phyloP scores from a whole-genome alignment of 2,888 invertebrate species.

The Conomelus anceps region DNA sequence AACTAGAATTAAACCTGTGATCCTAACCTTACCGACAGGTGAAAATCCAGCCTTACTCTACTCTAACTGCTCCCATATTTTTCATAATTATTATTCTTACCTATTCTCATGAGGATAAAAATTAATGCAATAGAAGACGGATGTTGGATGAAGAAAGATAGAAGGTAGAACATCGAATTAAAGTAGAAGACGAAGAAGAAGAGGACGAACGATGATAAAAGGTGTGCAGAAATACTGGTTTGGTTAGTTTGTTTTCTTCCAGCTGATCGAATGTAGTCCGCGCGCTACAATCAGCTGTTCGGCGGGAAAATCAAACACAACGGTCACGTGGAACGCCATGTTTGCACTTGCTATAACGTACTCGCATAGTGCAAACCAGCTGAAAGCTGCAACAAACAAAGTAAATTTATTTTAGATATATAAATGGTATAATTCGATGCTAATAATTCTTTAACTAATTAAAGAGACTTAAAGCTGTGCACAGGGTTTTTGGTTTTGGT shows the following conservation, averaged over 20 bases:
- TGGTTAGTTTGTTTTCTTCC: not conserved
- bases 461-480: not conserved
- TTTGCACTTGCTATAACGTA: slow-evolving; percentile 86
- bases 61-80: too few relatives aligned
- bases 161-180: not conserved
- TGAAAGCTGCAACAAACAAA: slow-evolving; percentile 66
- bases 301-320: slow-evolving; percentile 77
- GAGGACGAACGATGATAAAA: not conserved
- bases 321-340: slow-evolving; percentile 87
- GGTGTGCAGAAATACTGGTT: not conserved
- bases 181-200: not conserved
- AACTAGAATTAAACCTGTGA: too few relatives aligned
- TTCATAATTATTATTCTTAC: not conserved
- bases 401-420: slow-evolving; percentile 17
- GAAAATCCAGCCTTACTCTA: too few relatives aligned
- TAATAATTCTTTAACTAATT: too few relatives aligned
- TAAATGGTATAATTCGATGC: too few relatives aligned
- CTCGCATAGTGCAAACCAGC: slow-evolving; percentile 89
- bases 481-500: too few relatives aligned
- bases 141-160: not conserved
- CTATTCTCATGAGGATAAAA: not conserved
- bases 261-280: slow-evolving; percentile 12
- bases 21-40: too few relatives aligned
- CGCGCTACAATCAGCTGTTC: slow-evolving; percentile 65
- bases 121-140: not conserved